Evolutionary conservation across 2,113 vertebrate species (phyloP).

Genomic region (Barbus barbus): DNA sequence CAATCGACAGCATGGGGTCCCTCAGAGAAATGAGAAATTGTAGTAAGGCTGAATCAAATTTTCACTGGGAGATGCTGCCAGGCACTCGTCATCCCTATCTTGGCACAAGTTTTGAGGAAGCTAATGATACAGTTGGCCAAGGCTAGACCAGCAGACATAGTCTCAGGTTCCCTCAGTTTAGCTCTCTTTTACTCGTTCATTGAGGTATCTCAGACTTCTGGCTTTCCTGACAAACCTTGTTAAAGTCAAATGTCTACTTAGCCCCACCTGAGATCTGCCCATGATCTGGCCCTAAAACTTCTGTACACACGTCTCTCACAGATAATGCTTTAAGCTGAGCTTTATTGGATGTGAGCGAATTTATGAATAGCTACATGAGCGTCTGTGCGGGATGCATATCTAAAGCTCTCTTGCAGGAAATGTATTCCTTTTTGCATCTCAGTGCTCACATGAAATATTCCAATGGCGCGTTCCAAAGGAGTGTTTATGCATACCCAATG

Average conservation of each 20-base stretch:
- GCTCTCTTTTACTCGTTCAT: no score
- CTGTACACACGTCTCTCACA: background rate
- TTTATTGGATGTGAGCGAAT: background rate
- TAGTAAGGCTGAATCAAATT: background rate
- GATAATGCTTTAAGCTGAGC: slow-evolving; percentile 13
- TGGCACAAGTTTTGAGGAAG: background rate
- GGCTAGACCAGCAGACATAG: background rate
- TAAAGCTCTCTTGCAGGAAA: slow-evolving; percentile 11
- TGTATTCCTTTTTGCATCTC: background rate
- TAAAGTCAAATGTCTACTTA: slow-evolving; percentile 16
- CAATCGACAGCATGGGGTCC: background rate
- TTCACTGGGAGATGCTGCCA: background rate
- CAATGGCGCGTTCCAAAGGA: background rate
- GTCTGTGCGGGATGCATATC: background rate
- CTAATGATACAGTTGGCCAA: background rate
- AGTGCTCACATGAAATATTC: slow-evolving; percentile 3
- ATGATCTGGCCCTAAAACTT: background rate
- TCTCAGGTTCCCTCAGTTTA: background rate
- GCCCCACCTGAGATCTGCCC: slow-evolving; percentile 7
- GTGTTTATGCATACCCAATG: background rate
- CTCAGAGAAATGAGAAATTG: slow-evolving; percentile 18
- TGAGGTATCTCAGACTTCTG: background rate
- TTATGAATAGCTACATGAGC: slow-evolving; percentile 6
- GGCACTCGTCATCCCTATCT: background rate
- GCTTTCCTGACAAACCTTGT: background rate